Evolutionary conservation across 2,888 invertebrate genomes (phyloP).

Genomic region (Platycheirus albimanus): DNA sequence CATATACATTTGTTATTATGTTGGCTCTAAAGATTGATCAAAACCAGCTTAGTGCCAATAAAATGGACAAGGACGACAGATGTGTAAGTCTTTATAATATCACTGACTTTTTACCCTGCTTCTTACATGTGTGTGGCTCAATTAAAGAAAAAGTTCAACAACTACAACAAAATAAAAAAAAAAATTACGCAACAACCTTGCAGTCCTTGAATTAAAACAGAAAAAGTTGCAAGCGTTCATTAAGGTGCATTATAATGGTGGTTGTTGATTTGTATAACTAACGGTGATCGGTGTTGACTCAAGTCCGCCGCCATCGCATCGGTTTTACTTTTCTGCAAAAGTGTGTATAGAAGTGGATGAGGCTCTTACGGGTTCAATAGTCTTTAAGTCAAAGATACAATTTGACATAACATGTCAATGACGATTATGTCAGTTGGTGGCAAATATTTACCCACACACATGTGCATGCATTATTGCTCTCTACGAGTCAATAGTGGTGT

Average conservation of each 20-base stretch:
- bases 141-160: background rate
- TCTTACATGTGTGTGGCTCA: background rate
- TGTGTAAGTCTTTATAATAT: constrained; percentile 15
- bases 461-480: background rate
- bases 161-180: background rate
- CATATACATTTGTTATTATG: background rate
- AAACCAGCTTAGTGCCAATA: constrained; percentile 5
- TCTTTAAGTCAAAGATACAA: constrained; percentile 25
- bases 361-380: constrained; percentile 52
- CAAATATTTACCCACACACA: constrained; percentile 23
- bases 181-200: constrained; percentile 56
- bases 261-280: background rate
- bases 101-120: constrained; percentile 1
- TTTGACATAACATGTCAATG: constrained; percentile 60
- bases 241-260: constrained; percentile 14
- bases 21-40: background rate
- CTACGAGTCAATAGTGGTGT: constrained; percentile 48
- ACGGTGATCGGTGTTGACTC: background rate
- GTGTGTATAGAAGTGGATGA: background rate
- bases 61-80: constrained; percentile 20
- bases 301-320: constrained; percentile 2
- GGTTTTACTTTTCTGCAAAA: background rate
- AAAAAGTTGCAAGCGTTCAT: constrained; percentile 29
- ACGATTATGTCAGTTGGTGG: constrained; percentile 54
- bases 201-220: constrained; percentile 55